phyloP scores from a whole-genome alignment of 1,140 invertebrate species.

The Ceratosolen fusciceps region DNA sequence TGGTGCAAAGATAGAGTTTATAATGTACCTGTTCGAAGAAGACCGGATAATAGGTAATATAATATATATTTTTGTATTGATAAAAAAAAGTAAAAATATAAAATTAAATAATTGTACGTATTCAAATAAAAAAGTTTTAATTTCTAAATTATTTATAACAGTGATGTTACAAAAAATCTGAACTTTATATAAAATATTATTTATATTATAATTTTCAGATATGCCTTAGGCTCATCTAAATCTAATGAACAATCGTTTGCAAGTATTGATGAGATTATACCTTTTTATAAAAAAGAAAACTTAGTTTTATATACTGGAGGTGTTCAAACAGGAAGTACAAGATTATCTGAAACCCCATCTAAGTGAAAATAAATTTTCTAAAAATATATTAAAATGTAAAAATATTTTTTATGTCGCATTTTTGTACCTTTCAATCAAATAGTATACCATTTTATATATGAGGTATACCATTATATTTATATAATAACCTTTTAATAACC shows the following conservation, averaged over 20 bases:
- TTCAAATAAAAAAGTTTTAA: too few relatives aligned
- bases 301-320: slow-evolving; percentile 63
- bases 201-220: slow-evolving; percentile 55
- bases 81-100: too few relatives aligned
- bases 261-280: slow-evolving; percentile 66
- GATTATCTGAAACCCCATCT: slow-evolving; percentile 62
- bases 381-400: neutral
- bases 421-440: slow-evolving; percentile 1
- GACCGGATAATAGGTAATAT: slow-evolving; percentile 63
- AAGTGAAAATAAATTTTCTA: slow-evolving; percentile 50
- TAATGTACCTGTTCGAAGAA: slow-evolving; percentile 67
- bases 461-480: too few relatives aligned
- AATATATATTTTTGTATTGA: too few relatives aligned
- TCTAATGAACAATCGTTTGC: slow-evolving; percentile 62
- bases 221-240: slow-evolving; percentile 63
- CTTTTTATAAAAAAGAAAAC: slow-evolving; percentile 61
- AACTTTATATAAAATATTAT: neutral
- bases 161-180: too few relatives aligned
- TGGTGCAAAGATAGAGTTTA: slow-evolving; percentile 67
- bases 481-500: too few relatives aligned
- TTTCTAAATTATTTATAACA: neutral
- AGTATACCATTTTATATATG: too few relatives aligned
- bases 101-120: too few relatives aligned
- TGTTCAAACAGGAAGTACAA: slow-evolving; percentile 62
- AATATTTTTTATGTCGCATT: slow-evolving; percentile 23